Percentiles rank a stretch among this genome's conserved stretches.
Evolutionary conservation across 2,797 vertebrate genomes (phyloP).

Genomic region (Streptopelia turtur): DNA sequence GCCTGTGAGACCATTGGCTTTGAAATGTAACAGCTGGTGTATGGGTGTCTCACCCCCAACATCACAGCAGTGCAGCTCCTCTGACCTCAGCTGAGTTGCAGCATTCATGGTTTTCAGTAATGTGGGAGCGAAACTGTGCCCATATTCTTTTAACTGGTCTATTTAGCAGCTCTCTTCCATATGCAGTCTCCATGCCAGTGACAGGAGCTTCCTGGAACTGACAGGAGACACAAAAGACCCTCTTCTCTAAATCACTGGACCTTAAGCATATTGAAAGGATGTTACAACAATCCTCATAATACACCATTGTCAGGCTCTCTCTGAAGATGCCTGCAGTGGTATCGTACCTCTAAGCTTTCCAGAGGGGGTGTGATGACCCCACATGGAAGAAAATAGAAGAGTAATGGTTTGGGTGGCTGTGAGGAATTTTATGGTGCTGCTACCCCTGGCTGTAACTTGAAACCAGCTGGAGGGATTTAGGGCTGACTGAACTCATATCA

Average conservation of each 20-base stretch:
- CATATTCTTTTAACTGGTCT: constrained; percentile 58
- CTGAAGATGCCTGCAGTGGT: constrained; percentile 56
- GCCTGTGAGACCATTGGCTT: neutral
- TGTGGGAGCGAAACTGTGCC: constrained; percentile 19
- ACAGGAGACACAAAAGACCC: constrained; percentile 58
- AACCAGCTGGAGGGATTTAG: constrained; percentile 4
- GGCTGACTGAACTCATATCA: neutral
- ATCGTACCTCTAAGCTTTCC: constrained; percentile 40
- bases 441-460: constrained; percentile 28
- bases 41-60: neutral
- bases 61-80: neutral
- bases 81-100: constrained; percentile 41
- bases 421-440: constrained; percentile 27
- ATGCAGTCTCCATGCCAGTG: constrained; percentile 59
- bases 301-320: constrained; percentile 50
- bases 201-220: constrained; percentile 71
- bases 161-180: constrained; percentile 64
- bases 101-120: constrained; percentile 46
- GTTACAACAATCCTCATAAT: constrained; percentile 66
- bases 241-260: constrained; percentile 67
- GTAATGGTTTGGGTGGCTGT: constrained; percentile 64
- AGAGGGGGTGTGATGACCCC: constrained; percentile 54
- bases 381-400: constrained; percentile 35
- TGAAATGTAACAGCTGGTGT: constrained; percentile 39
- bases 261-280: constrained; percentile 64